Percentiles rank a stretch among this genome's conserved stretches.
phyloP scores from a whole-genome alignment of 2,888 invertebrate genomes.

The Drosophila macrospina region DNA sequence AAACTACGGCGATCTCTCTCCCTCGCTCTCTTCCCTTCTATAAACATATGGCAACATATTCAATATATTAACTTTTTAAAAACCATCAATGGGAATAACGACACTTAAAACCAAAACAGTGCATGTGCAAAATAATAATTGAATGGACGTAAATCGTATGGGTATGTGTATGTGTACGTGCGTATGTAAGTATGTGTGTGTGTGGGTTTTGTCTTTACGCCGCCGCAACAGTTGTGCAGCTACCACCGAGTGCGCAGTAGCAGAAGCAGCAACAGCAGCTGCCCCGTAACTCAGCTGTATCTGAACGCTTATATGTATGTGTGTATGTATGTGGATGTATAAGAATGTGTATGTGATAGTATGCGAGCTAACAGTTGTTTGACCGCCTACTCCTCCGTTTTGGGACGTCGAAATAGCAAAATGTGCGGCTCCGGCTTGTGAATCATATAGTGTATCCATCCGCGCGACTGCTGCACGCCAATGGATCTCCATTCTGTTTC shows the following conservation, averaged over 20 bases:
- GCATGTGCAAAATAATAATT: conserved; percentile 15
- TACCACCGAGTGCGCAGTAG: conserved; percentile 51
- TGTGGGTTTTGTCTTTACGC: conserved; percentile 13
- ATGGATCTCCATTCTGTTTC: conserved; percentile 97
- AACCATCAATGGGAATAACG: conserved; percentile 2
- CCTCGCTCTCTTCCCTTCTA: conserved; percentile 5
- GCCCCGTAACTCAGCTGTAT: conserved; percentile 57
- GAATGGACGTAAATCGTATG: conserved; percentile 14
- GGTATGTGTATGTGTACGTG: conserved; percentile 10
- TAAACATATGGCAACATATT: conserved; percentile 45
- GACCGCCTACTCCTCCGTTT: conserved; percentile 84
- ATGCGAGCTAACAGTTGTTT: conserved; percentile 16
- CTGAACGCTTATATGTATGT: conserved; percentile 23
- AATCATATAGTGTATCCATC: conserved; percentile 99
- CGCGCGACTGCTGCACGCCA: conserved; percentile 98
- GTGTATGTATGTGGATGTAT: conserved; percentile 15
- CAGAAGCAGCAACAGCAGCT: conserved; percentile 57
- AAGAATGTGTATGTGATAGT: conserved; percentile 12
- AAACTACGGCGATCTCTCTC: conserved; percentile 15
- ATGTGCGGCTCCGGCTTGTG: conserved; percentile 98
- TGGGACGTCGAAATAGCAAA: conserved; percentile 92
- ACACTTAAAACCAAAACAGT: conserved; percentile 2
- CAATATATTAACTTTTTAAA: background rate
- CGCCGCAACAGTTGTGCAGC: conserved; percentile 65
- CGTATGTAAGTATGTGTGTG: background rate